Base-by-base conservation (phyloP, 2,113 vertebrate species). In the Himantopus leucocephalus region DNA sequence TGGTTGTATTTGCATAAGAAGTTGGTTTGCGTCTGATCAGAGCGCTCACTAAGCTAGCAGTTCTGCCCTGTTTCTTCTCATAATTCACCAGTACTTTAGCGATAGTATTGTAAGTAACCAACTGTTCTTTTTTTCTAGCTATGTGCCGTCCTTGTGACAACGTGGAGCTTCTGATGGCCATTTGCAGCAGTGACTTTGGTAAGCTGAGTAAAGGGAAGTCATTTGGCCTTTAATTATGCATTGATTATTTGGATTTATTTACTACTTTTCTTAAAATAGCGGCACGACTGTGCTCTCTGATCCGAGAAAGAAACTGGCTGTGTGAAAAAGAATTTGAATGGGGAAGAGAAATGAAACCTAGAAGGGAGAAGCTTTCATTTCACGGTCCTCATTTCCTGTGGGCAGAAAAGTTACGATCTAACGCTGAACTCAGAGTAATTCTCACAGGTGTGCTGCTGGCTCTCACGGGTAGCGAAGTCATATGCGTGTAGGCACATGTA, bases 111-210 rank as follows among this genome's bases (percentile, higher is more conserved):
- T 14, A 53, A 64, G 18, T 34, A 56, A 86, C 7, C 18, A 34
- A 8, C 20, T 67, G 23, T 29, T 90, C 26, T 82, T 47, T 62
- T 79, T 52, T 50, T 84, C 64, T 91, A 99, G 98, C 97, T 71
- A 94, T 95, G 39, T 99, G 99, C 85, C 96, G 95, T 66, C 98
- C 98, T 53, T 99, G 98, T 97, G 97, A 97, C 71, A 95, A 98
- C 3, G 60, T 96, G 53, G 98, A 99, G 63, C 98, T 99, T 72
- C 98, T 98, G 41, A 96, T 98, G 98, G 98, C 98, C 59, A 66
- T 98, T 91, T 99, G 98, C 96, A 98, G 94, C 98, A 99, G 98
- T 96, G 98, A 99, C 88, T 99, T 99, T 94, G 98, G 98, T 99
- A 96, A 80, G 96, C 20, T 78, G 62, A 56, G 32, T 52, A 41